A percentile compares a stretch with the other conserved stretches of the same genome.
Evolutionary conservation across 2,797 vertebrate genomes (phyloP).

Genomic region (Clarias laeviceps): DNA sequence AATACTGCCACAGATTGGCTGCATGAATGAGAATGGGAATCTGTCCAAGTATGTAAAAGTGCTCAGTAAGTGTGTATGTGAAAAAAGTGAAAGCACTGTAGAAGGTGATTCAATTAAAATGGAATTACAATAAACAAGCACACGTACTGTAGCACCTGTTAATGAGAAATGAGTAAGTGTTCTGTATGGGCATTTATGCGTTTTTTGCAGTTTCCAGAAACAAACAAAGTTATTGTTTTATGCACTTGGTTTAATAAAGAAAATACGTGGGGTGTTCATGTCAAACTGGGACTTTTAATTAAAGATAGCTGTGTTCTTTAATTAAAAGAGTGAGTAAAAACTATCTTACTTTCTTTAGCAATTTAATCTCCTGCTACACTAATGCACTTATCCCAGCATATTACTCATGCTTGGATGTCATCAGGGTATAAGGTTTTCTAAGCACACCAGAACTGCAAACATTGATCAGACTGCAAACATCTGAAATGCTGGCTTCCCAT

Average conservation of each 20-base stretch:
- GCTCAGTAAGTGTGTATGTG: neutral
- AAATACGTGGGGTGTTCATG: neutral
- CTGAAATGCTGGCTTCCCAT: too few species aligned
- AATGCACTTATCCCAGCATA: too few species aligned
- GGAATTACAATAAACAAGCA: neutral
- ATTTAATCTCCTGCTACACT: too few species aligned
- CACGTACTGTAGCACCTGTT: neutral
- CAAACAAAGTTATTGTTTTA: neutral
- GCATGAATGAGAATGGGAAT: neutral
- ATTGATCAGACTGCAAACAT: too few species aligned
- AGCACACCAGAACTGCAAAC: too few species aligned
- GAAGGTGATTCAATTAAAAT: neutral
- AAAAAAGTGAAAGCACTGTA: neutral
- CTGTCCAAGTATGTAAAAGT: neutral
- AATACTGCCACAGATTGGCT: neutral
- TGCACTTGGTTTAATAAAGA: neutral
- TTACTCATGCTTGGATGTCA: too few species aligned
- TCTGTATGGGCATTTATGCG: neutral
- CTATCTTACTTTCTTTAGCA: too few species aligned
- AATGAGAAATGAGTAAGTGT: neutral
- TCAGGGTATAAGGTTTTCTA: too few species aligned
- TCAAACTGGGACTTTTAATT: too few species aligned
- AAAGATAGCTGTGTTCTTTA: too few species aligned
- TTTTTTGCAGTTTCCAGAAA: neutral
- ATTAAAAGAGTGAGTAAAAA: too few species aligned